These are phyloP conservation scores for Arrhamphus sclerolepis DNA, from an alignment of 2,797 vertebrate species.

Conservation along the genomic window DNA sequence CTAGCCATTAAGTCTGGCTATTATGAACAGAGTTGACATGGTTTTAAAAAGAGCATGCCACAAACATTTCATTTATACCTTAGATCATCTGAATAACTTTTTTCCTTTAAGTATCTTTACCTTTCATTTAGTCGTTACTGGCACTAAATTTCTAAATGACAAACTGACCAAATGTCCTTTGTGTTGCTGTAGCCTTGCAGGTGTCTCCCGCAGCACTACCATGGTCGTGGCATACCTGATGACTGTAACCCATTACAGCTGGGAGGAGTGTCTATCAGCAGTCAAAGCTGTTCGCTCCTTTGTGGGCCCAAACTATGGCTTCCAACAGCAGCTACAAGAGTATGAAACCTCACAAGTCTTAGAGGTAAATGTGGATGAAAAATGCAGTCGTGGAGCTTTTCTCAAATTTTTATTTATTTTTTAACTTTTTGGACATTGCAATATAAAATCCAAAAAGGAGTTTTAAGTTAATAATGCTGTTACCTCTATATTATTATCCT, in stretches of 20 bases:
- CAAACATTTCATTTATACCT: too few species aligned
- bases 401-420: background rate
- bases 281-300: conserved; percentile 85
- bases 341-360: conserved; percentile 83
- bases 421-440: background rate
- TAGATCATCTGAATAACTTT: too few species aligned
- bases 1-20: too few species aligned
- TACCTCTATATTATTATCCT: background rate
- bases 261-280: conserved; percentile 87
- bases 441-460: background rate
- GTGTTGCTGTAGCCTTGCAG: conserved; percentile 82
- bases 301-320: conserved; percentile 88
- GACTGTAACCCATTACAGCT: conserved; percentile 86
- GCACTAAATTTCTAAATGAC: background rate
- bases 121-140: too few species aligned
- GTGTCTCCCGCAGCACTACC: conserved; percentile 90
- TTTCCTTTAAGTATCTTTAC: too few species aligned
- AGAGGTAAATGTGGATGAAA: conserved; percentile 77
- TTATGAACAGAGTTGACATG: too few species aligned
- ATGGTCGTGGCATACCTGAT: conserved; percentile 90
- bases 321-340: conserved; percentile 90
- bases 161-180: background rate
- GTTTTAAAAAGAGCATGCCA: too few species aligned
- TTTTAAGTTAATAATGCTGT: background rate
- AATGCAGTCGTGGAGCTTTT: background rate